Evolutionary conservation across 2,797 vertebrate genomes (phyloP).

Genomic region (Limosa lapponica): DNA sequence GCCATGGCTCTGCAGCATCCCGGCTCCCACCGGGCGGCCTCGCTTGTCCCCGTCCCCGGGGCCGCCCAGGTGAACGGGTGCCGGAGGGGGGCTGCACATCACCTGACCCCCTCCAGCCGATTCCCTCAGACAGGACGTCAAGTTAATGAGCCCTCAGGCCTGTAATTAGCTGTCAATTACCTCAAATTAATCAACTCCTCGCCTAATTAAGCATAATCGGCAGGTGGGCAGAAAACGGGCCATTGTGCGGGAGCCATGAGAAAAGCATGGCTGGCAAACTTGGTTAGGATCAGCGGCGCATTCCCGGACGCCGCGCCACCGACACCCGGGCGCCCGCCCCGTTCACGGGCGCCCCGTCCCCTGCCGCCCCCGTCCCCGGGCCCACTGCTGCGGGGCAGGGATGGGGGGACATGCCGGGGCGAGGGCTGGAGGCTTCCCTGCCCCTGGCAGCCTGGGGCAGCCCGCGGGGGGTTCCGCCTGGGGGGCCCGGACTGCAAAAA

Average conservation of each 20-base stretch:
- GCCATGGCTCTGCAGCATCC: not conserved
- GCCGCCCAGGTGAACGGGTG: conserved; percentile 43
- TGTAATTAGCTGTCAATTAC: conserved; percentile 99
- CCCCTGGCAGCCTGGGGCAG: not conserved
- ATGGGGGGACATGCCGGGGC: not conserved
- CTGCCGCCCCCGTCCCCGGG: not conserved
- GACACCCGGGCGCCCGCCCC: conserved; percentile 46
- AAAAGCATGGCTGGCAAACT: conserved; percentile 91
- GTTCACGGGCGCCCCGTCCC: not conserved
- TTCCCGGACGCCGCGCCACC: conserved; percentile 66
- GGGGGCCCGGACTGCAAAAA: not conserved
- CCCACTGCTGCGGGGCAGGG: not conserved
- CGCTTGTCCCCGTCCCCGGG: not conserved
- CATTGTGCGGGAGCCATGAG: conserved; percentile 91
- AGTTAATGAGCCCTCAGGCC: conserved; percentile 90
- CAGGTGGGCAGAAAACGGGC: conserved; percentile 92
- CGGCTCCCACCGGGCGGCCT: not conserved
- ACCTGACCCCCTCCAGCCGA: conserved; percentile 86
- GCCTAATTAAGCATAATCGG: conserved; percentile 98
- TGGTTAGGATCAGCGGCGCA: conserved; percentile 81
- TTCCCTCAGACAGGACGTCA: conserved; percentile 88
- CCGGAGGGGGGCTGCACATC: conserved; percentile 58
- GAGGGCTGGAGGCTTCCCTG: not conserved
- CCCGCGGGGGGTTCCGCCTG: not conserved
- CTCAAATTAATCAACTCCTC: conserved; percentile 98